Base-by-base conservation (phyloP, 2,797 vertebrate genomes). In the Hybognathus amarus region DNA sequence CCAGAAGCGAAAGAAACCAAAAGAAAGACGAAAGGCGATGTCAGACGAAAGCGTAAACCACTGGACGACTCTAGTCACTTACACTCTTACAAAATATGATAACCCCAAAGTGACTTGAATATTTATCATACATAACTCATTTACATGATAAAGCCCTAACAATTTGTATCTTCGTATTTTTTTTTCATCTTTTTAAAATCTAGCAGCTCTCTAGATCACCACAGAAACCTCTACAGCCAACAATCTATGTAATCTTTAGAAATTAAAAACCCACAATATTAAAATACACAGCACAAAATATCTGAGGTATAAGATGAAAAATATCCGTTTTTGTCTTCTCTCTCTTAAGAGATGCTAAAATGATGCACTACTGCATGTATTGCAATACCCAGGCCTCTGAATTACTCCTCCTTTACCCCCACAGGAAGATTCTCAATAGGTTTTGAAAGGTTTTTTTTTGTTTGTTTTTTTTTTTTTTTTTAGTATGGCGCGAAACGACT, bases 261-360 rank as follows among this genome's bases (percentile, higher is more conserved):
- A 98, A 97, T 96, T 88, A 98, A 97, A 97, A 97, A 96, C 95
- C 96, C 96, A 98, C 97, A 95, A 97, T 98, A 97, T 97, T 97
- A 98, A 98, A 98, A 98, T 97, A 97, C 97, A 98, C 97, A 97
- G 97, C 97, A 98, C 97, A 98, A 98, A 98, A 98, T 97, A 98
- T 98, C 96, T 98, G 97, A 98, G 97, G 97, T 98, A 98, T 98
- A 97, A 97, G 97, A 98, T 97, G 97, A 98, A 98, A 98, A 98
- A 98, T 97, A 96, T 97, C 95, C 91, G 90, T 86, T 88, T 80
- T 86, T 89, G 85, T 88, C 83, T 84, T 87, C 90, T 92, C 93
- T 92, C 91, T 95, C 93, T 96, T 94, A 95, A 95, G 96, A 97
- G 96, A 97, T 94, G 96, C 95, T 96, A 96, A 97, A 97, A 96